These are phyloP conservation scores for Catotricha subobsoleta DNA, from an alignment of 2,888 invertebrate species.

Conservation along the genomic window DNA sequence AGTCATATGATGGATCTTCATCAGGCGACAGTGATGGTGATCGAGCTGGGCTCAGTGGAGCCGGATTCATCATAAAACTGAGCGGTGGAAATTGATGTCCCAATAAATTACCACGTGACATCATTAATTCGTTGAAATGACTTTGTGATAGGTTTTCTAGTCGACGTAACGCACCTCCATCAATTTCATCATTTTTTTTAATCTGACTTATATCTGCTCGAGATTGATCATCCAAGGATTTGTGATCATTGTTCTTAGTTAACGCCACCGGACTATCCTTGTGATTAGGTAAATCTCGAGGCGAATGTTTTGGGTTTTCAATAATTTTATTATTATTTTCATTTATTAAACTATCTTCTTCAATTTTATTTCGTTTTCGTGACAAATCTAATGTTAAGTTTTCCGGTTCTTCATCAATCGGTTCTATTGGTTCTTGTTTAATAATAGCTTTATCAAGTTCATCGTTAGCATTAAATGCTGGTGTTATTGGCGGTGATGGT, in stretches of 20 bases:
- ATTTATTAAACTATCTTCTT: conserved; percentile 8
- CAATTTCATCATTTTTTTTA: background rate
- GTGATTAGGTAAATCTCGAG: background rate
- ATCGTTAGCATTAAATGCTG: conserved; percentile 11
- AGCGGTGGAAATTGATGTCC: conserved; percentile 28
- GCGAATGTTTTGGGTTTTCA: background rate
- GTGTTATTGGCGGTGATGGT: conserved; percentile 27
- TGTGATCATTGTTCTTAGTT: background rate
- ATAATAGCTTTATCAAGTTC: conserved; percentile 1
- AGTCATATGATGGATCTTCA: conserved; percentile 35
- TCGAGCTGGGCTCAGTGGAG: conserved; percentile 37
- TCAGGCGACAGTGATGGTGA: conserved; percentile 41
- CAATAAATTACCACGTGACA: conserved; percentile 25
- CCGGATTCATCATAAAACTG: conserved; percentile 32
- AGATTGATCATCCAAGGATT: conserved; percentile 6
- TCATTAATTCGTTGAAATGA: conserved; percentile 41
- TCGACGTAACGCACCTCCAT: conserved; percentile 51
- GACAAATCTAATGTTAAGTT: conserved; percentile 14
- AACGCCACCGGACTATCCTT: background rate
- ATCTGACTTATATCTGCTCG: conserved; percentile 11
- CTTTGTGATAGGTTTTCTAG: conserved; percentile 66
- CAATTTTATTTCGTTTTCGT: conserved; percentile 10
- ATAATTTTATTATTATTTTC: conserved; percentile 7
- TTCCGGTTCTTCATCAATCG: conserved; percentile 10
- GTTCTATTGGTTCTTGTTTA: conserved; percentile 9